Evolutionary conservation across 2,797 vertebrate species (phyloP).

Genomic region (Poecilia wingei): DNA sequence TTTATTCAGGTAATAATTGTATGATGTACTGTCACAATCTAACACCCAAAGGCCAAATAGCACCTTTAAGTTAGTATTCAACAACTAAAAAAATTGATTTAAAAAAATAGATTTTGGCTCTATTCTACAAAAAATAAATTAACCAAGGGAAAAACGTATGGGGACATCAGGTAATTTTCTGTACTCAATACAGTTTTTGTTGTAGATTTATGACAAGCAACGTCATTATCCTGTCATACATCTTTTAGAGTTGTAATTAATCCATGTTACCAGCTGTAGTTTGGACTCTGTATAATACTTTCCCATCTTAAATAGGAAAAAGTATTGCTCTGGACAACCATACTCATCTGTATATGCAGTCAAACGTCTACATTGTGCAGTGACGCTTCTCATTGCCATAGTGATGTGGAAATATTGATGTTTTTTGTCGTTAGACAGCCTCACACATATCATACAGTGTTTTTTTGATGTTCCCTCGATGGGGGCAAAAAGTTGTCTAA

Average conservation of each 20-base stretch:
- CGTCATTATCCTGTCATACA: not conserved
- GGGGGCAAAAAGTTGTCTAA: constrained; percentile 74
- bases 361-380: constrained; percentile 63
- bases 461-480: constrained; percentile 59
- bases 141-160: not conserved
- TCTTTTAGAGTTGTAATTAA: not conserved
- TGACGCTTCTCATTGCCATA: constrained; percentile 70
- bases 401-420: constrained; percentile 74
- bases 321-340: constrained; percentile 46
- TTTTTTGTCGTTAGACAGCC: constrained; percentile 64
- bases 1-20: not conserved
- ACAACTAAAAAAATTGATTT: not conserved
- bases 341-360: constrained; percentile 62
- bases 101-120: not conserved
- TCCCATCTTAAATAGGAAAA: constrained; percentile 42
- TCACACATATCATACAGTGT: constrained; percentile 57
- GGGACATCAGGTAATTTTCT: not conserved
- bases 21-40: not conserved
- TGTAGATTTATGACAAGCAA: not conserved
- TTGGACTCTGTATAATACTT: constrained; percentile 26
- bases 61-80: not conserved
- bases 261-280: constrained; percentile 8
- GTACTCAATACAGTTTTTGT: not conserved
- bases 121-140: not conserved
- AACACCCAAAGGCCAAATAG: not conserved